phyloP scores from a whole-genome alignment of 2,888 invertebrate species.

The Lasius fuliginosus region DNA sequence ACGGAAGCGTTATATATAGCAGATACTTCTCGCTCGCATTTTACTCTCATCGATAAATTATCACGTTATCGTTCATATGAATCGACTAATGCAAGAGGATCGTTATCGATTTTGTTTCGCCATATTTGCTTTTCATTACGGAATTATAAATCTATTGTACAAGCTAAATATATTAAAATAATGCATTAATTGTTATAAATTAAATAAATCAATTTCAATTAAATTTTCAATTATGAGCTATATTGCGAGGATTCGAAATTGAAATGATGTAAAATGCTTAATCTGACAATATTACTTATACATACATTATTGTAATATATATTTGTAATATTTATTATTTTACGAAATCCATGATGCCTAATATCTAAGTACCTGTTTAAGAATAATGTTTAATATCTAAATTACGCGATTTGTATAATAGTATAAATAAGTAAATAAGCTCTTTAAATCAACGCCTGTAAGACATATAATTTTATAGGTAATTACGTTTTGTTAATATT shows the following conservation, averaged over 20 bases:
- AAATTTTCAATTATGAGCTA: neutral
- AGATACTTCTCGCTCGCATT: conserved; percentile 7
- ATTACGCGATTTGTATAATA: neutral
- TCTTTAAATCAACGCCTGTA: conserved; percentile 9
- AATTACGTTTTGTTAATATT: conserved; percentile 46
- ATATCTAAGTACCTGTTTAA: too few relatives aligned
- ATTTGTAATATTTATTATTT: neutral
- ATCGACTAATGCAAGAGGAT: neutral
- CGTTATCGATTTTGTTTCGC: neutral
- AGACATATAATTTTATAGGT: neutral
- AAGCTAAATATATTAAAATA: neutral
- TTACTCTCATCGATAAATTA: conserved; percentile 24
- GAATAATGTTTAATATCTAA: neutral
- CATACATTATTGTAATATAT: neutral
- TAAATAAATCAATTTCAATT: neutral
- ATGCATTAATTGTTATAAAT: neutral
- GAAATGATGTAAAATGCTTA: neutral
- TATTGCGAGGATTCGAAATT: neutral
- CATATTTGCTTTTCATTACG: neutral
- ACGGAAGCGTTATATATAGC: conserved; percentile 7
- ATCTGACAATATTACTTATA: neutral
- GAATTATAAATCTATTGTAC: neutral
- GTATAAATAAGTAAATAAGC: neutral
- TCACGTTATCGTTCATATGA: neutral
- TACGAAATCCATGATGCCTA: neutral